Evolutionary conservation across 2,797 vertebrate species (phyloP).

Genomic region (Natrix natrix): DNA sequence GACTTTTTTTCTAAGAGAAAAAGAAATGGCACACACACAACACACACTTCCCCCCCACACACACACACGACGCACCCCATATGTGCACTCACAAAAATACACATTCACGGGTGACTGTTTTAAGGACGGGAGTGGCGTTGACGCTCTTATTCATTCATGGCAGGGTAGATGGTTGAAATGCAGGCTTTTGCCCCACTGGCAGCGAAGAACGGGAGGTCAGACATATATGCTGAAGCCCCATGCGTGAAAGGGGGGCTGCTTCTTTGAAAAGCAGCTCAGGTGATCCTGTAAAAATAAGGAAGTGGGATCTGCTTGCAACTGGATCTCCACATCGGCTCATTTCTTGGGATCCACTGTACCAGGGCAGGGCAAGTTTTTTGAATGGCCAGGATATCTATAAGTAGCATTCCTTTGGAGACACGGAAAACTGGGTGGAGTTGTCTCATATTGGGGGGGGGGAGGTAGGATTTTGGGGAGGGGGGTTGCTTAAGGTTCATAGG

Average conservation of each 20-base stretch:
- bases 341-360: background rate
- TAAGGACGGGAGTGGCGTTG: background rate
- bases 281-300: background rate
- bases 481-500: background rate
- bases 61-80: background rate
- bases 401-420: background rate
- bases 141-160: background rate
- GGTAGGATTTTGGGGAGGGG: background rate
- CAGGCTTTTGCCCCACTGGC: background rate
- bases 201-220: background rate
- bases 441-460: background rate
- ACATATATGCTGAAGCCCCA: background rate
- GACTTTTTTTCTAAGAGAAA: background rate
- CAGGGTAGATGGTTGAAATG: background rate
- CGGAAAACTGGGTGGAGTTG: background rate
- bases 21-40: background rate
- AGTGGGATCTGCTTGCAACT: background rate
- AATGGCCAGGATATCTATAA: background rate
- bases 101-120: background rate
- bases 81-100: background rate
- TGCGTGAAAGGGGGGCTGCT: background rate
- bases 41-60: background rate
- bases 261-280: background rate
- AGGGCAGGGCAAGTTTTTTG: background rate
- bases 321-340: background rate